These are phyloP conservation scores for Threskiornis aethiopicus DNA, from an alignment of 2,797 vertebrate genomes.

Conservation along the genomic window DNA sequence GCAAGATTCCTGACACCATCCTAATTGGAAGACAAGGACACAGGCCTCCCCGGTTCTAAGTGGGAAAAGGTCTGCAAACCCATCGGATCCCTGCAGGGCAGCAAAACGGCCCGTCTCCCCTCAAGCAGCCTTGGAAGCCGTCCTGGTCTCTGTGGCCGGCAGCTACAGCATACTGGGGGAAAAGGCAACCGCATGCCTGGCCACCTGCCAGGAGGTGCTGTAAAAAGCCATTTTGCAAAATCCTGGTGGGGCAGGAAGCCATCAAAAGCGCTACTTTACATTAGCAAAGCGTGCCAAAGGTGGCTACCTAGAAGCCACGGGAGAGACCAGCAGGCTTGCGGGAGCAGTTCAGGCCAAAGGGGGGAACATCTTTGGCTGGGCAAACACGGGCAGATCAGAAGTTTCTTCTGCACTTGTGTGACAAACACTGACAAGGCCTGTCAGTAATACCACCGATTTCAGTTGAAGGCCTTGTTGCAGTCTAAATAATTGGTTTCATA, in stretches of 20 bases:
- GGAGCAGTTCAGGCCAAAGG: neutral
- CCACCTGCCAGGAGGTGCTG: neutral
- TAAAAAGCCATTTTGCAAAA: neutral
- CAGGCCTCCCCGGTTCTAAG: neutral
- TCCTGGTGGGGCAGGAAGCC: neutral
- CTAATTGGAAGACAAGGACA: accelerated
- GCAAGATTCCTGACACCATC: neutral
- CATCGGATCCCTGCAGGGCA: neutral
- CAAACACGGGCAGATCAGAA: neutral
- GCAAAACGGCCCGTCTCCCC: neutral
- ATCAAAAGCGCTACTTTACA: accelerated
- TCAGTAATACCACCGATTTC: accelerated
- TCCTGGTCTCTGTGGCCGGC: accelerated
- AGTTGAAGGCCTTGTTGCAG: neutral
- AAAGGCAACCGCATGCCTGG: neutral
- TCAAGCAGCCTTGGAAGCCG: neutral
- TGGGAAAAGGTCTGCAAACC: neutral
- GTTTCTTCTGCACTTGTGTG: neutral
- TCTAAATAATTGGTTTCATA: neutral
- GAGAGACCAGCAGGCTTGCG: accelerated
- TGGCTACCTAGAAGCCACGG: accelerated
- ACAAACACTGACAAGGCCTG: neutral
- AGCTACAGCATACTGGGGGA: accelerated
- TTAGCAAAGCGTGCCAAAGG: neutral
- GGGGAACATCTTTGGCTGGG: too few species aligned